A percentile compares a stretch with the other conserved stretches of the same genome.
Evolutionary conservation across 1,140 invertebrate species (phyloP).

Genomic region (Schlechtendalia chinensis): DNA sequence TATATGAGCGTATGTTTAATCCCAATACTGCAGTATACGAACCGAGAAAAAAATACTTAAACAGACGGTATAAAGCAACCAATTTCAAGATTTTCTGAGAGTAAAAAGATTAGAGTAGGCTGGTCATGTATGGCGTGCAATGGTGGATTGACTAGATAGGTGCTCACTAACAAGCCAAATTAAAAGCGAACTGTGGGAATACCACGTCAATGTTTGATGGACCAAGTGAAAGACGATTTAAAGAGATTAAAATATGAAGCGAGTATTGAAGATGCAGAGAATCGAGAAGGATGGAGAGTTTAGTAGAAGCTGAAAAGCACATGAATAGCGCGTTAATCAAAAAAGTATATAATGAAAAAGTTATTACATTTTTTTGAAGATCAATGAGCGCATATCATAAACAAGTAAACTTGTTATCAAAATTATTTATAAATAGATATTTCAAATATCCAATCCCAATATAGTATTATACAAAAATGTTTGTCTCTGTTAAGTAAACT

Average conservation of each 20-base stretch:
- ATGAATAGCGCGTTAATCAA: slow-evolving; percentile 3
- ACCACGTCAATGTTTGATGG: background rate
- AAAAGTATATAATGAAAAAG: background rate
- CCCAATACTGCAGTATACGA: background rate
- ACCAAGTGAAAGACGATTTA: background rate
- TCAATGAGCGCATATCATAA: too few species aligned
- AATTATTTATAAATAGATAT: too few species aligned
- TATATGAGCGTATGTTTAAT: background rate
- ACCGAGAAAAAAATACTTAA: background rate
- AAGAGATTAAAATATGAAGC: background rate
- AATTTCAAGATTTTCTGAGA: slow-evolving; percentile 5
- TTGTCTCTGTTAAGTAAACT: too few species aligned
- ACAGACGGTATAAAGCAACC: background rate
- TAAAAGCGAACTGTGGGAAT: background rate
- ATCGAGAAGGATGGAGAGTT: slow-evolving; percentile 4
- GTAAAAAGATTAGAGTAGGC: background rate
- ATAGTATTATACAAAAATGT: too few species aligned
- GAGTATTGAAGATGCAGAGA: background rate
- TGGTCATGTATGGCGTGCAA: background rate
- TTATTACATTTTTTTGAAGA: too few species aligned
- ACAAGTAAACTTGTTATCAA: too few species aligned
- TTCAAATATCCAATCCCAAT: too few species aligned
- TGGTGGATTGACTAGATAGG: background rate
- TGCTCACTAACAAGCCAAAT: background rate
- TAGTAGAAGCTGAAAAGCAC: background rate